These are phyloP conservation scores for Loripinus fragilis DNA, from an alignment of 2,888 invertebrate genomes.

Conservation along the genomic window DNA sequence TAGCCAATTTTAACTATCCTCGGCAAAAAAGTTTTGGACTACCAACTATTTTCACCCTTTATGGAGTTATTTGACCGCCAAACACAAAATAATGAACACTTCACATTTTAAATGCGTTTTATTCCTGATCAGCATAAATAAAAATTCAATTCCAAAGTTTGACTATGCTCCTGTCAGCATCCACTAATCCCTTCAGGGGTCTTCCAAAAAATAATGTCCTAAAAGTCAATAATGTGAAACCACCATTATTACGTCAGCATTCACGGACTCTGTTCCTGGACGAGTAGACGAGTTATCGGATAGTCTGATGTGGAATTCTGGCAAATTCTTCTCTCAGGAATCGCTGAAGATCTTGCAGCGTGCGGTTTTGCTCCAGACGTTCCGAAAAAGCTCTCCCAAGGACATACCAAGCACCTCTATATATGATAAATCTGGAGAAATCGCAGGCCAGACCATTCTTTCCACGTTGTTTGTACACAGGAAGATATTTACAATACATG, in stretches of 20 bases:
- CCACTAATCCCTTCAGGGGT: background rate
- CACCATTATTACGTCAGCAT: background rate
- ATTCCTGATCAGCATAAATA: background rate
- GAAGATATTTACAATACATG: background rate
- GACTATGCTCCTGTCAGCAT: background rate
- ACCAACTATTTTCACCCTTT: background rate
- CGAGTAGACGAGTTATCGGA: too few relatives aligned
- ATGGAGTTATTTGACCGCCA: background rate
- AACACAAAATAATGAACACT: background rate
- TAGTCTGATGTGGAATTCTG: background rate
- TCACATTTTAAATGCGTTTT: too few relatives aligned
- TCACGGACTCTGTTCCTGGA: background rate
- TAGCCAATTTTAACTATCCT: too few relatives aligned
- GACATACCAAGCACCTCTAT: background rate
- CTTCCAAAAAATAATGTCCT: background rate
- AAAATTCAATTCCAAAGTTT: background rate
- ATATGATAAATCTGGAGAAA: conserved; percentile 4
- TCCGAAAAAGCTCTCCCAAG: background rate
- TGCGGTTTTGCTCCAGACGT: background rate
- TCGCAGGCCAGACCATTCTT: conserved; percentile 2
- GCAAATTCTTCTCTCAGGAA: background rate
- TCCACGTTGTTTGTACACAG: background rate
- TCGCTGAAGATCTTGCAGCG: background rate
- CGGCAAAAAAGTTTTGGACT: background rate
- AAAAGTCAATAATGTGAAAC: background rate